Evolutionary conservation across 1,140 invertebrate genomes (phyloP), one percentile per base, ranked within the genome.

Genomic region (Euglossa dilemma): DNA sequence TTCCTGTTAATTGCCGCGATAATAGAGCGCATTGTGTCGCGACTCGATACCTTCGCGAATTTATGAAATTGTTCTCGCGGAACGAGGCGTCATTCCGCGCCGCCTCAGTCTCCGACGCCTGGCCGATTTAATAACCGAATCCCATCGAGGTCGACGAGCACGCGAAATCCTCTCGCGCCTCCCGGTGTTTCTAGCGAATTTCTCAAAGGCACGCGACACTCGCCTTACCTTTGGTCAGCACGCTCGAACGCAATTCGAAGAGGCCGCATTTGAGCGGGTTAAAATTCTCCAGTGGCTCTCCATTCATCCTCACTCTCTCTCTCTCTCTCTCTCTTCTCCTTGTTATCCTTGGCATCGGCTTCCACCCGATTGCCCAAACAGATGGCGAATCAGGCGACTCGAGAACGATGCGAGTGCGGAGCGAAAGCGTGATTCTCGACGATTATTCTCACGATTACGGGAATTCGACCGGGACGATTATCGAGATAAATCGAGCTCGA

Each of bases 261-360:
- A 67, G 64, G 52, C 23, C 20, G 36, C 18, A 43, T 61, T 47
- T 36, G 47, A 56, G 54, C 54, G 9, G 36, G 73, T 69, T 77
- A 59, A 83, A 77, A 77, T 83, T 70, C 25, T 83, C 64, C 47
- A 83, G 80, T 76, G 36, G 64, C 66, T 69, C 74, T 78, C 56
- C 28, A 70, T 83, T 78, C 78, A 78, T 83, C 66, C 56, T n/a
- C n/a, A n/a, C n/a, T n/a, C n/a, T n/a, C 57, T 54, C 64, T 63
- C 74, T 66, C 66, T 11, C 64, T 47, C 63, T 6, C 3, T 16
- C 43, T 43, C 45, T 67, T 47, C 54, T 16, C 43, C 12, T 82
- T 52, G 63, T 76, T 67, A 82, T 73, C 43, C 25, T 52, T 25
- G 72, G n/a, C 52, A 75, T 75, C 72, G 50, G 45, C 45, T 43